phyloP scores from a whole-genome alignment of 2,888 invertebrate genomes.

The Rhabditoides inermis region DNA sequence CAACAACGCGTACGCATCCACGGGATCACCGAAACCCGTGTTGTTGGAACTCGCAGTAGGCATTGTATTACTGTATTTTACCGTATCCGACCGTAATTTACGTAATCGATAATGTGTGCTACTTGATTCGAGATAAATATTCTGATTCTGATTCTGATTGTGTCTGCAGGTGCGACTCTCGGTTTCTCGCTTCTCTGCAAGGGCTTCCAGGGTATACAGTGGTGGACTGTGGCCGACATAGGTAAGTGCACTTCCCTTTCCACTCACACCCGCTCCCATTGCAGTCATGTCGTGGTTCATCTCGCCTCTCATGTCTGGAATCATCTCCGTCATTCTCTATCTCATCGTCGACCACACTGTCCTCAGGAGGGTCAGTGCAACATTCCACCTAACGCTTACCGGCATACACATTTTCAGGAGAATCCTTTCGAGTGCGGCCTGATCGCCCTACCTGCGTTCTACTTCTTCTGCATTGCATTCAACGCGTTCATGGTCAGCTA shows the following conservation, averaged over 20 bases:
- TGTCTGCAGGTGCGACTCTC: slow-evolving; percentile 88
- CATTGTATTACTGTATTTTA: too few relatives aligned
- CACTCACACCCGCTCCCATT: slow-evolving; percentile 19
- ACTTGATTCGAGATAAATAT: too few relatives aligned
- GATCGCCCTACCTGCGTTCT: slow-evolving; percentile 77
- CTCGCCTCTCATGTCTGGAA: slow-evolving; percentile 82
- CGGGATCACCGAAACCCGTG: too few relatives aligned
- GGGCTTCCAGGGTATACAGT: slow-evolving; percentile 74
- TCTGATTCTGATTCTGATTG: too few relatives aligned
- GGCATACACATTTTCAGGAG: slow-evolving; percentile 14
- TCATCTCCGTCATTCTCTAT: slow-evolving; percentile 65
- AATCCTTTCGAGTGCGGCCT: slow-evolving; percentile 61
- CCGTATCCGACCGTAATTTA: too few relatives aligned
- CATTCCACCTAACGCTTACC: background rate
- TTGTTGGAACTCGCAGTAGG: too few relatives aligned
- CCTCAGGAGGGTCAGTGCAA: slow-evolving; percentile 38
- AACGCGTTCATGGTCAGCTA: slow-evolving; percentile 87
- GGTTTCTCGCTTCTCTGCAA: slow-evolving; percentile 88
- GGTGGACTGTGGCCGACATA: slow-evolving; percentile 72
- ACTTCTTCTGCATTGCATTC: slow-evolving; percentile 79
- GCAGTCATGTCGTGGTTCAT: slow-evolving; percentile 87
- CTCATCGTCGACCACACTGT: slow-evolving; percentile 59
- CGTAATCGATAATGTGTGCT: too few relatives aligned
- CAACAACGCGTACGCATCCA: too few relatives aligned
- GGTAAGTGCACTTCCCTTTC: slow-evolving; percentile 46